Evolutionary conservation across 2,797 vertebrate species (phyloP), one percentile per base, ranked within the genome.

Genomic region (Enteromius unitaeniatus): DNA sequence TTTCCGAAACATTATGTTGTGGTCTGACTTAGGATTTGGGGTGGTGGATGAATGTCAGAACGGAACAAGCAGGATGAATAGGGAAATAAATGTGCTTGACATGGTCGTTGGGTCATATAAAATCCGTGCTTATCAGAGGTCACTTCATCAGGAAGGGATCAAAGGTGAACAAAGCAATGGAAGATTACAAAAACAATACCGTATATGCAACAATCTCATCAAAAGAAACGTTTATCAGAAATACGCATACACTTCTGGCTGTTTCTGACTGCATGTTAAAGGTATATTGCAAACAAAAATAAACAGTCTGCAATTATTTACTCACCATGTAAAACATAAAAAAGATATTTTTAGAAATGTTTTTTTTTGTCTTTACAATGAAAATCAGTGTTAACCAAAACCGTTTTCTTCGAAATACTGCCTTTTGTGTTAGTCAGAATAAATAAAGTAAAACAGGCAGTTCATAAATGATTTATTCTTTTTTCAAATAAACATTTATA

Each of bases 11-110:
- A 76, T 78, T 64, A 76, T 88, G 85, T 84, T 90, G 83, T 70
- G 45, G 68, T 87, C 77, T 91, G 90, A 91, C 88, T 90, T 88
- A 58, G 86, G 89, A 91, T 89, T 89, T n/a, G 21, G 37, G 65
- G 69, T 88, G 86, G 87, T 88, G 84, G 89, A 86, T 90, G 87
- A 91, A 90, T 86, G 64, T 75, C 53, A 26, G 45, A 40, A 69
- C 2, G 81, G 85, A 88, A 87, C 86, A 87, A 88, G 88, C 88
- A 88, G 86, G 89, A 92, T 90, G 86, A 90, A 89, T 74, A 69
- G 51, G 86, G 79, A 88, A 90, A 91, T 93, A 92, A 93, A 92
- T 87, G 85, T 87, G 77, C 70, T 86, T 91, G 89, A 91, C 89
- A 89, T 91, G 90, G 89, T 81, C 87, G 89, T 81, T 85, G 77